Conservation (phyloP, 2,797 vertebrate genomes). For the Triplophysa bombifrons region DNA sequence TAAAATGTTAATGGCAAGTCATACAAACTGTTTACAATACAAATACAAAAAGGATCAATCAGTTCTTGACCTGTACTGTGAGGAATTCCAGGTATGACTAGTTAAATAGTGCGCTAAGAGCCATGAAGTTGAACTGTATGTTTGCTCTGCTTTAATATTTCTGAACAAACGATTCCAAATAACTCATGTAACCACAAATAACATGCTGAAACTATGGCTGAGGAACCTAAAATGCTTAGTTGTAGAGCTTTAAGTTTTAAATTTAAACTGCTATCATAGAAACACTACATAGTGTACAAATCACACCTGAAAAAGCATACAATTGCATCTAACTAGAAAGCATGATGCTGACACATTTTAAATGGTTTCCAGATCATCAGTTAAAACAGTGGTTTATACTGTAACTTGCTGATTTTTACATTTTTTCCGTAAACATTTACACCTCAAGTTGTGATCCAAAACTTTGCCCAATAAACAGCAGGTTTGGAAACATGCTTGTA, state of each 20-base stretch:
- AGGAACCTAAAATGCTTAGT: background rate
- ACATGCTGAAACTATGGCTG: background rate
- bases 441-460: background rate
- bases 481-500: background rate
- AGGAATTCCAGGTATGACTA: slow-evolving; percentile 35
- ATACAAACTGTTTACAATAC: background rate
- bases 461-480: background rate
- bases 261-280: no score
- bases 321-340: background rate
- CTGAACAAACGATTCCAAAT: slow-evolving; percentile 4
- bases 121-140: slow-evolving; percentile 21
- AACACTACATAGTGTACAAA: background rate
- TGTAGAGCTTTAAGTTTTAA: no score
- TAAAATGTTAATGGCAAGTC: background rate
- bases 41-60: background rate
- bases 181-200: background rate
- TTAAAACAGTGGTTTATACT: background rate
- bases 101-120: slow-evolving; percentile 33
- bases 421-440: background rate
- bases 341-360: background rate
- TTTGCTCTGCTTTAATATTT: background rate
- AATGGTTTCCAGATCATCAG: background rate
- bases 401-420: background rate
- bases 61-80: background rate
- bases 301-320: background rate